These are phyloP conservation scores for Acromyrmex heyeri DNA, from an alignment of 1,140 invertebrate species.

Conservation along the genomic window DNA sequence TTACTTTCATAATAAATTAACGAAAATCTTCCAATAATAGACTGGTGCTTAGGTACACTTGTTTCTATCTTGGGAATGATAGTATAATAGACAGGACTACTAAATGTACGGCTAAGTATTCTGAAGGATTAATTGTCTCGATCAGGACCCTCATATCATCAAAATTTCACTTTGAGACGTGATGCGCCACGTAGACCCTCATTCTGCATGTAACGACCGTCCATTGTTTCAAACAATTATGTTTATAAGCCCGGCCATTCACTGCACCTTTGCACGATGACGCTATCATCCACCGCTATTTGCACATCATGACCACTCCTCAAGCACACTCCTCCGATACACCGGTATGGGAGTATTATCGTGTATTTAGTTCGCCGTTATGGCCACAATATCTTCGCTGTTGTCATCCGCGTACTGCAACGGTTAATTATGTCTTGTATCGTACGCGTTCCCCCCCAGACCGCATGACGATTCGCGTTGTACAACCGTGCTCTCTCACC, in stretches of 20 bases:
- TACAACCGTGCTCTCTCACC: conserved; percentile 55
- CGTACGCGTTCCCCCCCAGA: no score
- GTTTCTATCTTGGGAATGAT: background rate
- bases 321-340: conserved; percentile 12
- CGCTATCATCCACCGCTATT: background rate
- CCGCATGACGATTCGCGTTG: conserved; percentile 47
- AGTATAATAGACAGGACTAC: background rate
- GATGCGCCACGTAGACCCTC: background rate
- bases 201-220: background rate
- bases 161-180: conserved; percentile 24
- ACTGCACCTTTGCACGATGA: background rate
- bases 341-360: conserved; percentile 28
- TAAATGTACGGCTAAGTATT: background rate
- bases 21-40: background rate
- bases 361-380: conserved; percentile 36
- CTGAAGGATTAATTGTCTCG: conserved; percentile 2
- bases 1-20: conserved; percentile 12
- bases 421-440: conserved; percentile 62
- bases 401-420: conserved; percentile 26
- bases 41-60: background rate
- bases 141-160: conserved; percentile 12
- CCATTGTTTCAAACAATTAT: conserved; percentile 25
- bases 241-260: background rate
- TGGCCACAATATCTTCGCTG: conserved; percentile 39
- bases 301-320: background rate